Evolutionary conservation across 1,140 invertebrate species (phyloP).

Genomic region (Hestina assimilis): DNA sequence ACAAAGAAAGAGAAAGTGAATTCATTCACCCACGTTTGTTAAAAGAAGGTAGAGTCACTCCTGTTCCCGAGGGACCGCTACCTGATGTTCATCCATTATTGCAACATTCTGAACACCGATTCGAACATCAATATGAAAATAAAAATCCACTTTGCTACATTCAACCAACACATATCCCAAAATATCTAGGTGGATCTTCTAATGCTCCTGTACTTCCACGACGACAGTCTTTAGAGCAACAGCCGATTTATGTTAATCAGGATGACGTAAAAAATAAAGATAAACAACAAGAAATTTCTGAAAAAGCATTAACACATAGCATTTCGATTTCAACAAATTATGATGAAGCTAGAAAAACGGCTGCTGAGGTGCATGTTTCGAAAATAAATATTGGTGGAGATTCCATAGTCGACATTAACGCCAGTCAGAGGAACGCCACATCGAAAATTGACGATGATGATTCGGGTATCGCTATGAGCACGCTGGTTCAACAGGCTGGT

Average conservation of each 20-base stretch:
- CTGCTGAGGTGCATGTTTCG: constrained; percentile 66
- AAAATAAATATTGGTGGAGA: constrained; percentile 73
- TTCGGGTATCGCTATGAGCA: constrained; percentile 86
- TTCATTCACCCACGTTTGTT: constrained; percentile 68
- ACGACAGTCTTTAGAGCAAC: constrained; percentile 54
- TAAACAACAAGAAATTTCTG: constrained; percentile 49
- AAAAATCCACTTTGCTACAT: constrained; percentile 81
- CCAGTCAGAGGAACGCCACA: constrained; percentile 37
- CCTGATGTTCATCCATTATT: constrained; percentile 82
- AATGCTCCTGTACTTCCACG: constrained; percentile 54
- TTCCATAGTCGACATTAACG: constrained; percentile 34
- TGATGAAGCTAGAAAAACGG: constrained; percentile 49
- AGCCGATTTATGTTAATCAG: constrained; percentile 74
- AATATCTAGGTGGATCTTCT: constrained; percentile 80
- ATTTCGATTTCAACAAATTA: constrained; percentile 71
- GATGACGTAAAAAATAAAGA: constrained; percentile 60
- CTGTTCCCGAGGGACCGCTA: constrained; percentile 70
- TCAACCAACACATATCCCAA: constrained; percentile 82
- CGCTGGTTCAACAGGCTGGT: constrained; percentile 73
- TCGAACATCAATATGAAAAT: constrained; percentile 81
- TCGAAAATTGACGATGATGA: constrained; percentile 83
- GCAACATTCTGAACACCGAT: constrained; percentile 88
- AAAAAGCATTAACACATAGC: constrained; percentile 68
- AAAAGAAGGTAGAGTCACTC: constrained; percentile 72
- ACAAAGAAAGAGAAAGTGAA: constrained; percentile 74